Evolutionary conservation across 2,113 vertebrate genomes (phyloP).

Genomic region (Dromaius novaehollandiae): DNA sequence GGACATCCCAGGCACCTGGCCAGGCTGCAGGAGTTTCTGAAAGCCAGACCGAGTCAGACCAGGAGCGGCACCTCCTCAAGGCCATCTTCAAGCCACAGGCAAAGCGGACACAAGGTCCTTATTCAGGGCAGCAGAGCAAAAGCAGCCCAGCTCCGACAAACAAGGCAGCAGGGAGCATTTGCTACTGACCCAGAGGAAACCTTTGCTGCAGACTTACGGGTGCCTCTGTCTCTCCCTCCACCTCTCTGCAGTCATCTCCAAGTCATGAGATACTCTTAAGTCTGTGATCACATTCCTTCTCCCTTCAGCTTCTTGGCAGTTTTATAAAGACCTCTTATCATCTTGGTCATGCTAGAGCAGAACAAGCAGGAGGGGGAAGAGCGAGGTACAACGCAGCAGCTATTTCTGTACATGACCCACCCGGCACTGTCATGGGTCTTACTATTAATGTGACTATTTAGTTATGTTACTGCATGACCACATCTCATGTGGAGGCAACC

Average conservation of each 20-base stretch:
- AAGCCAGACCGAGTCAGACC: not conserved
- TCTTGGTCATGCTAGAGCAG: accelerated
- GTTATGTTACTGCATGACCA: not conserved
- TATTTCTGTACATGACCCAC: not conserved
- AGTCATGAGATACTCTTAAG: conserved; percentile 31
- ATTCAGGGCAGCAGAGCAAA: not conserved
- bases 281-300: not conserved
- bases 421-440: not conserved
- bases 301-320: not conserved
- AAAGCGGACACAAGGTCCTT: not conserved
- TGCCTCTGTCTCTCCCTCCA: not conserved
- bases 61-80: not conserved
- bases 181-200: not conserved
- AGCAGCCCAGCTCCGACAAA: not conserved
- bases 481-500: not conserved
- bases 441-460: not conserved
- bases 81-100: not conserved
- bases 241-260: not conserved
- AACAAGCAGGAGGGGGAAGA: not conserved
- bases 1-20: not conserved
- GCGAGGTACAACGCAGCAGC: accelerated
- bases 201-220: not conserved
- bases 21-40: not conserved
- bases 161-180: not conserved
- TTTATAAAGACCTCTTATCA: not conserved